These are phyloP conservation scores for Rhysida immarginata DNA, from an alignment of 1,140 invertebrate species.

Conservation along the genomic window DNA sequence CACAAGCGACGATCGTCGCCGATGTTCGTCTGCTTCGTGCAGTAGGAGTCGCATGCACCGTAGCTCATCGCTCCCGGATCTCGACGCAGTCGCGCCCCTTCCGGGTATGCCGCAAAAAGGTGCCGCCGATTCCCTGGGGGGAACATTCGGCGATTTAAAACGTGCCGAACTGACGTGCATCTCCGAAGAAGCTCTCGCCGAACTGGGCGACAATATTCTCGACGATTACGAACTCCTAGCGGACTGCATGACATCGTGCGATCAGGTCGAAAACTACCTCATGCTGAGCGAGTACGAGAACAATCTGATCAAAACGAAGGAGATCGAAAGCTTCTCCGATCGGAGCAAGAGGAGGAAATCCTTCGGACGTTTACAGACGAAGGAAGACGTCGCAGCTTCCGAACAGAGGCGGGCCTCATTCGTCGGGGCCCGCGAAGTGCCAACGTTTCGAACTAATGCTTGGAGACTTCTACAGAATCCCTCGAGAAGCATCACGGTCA, in stretches of 20 bases:
- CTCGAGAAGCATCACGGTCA: neutral
- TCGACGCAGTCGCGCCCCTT: constrained; percentile 8
- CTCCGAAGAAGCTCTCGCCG: constrained; percentile 67
- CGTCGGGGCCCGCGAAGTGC: neutral
- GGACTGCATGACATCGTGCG: constrained; percentile 74
- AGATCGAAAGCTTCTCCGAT: constrained; percentile 1
- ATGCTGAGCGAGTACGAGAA: constrained; percentile 77
- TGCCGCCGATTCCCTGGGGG: neutral
- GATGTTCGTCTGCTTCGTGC: neutral
- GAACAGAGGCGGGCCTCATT: neutral
- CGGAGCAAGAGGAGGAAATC: neutral
- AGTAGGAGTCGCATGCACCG: neutral
- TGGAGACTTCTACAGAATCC: neutral
- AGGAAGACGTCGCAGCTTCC: neutral
- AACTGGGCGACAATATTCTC: constrained; percentile 60
- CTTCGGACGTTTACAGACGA: neutral
- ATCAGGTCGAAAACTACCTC: constrained; percentile 61
- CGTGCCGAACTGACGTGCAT: constrained; percentile 64
- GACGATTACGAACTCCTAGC: constrained; percentile 53
- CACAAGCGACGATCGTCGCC: neutral
- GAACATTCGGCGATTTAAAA: neutral
- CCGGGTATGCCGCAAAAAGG: constrained; percentile 7
- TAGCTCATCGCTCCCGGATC: neutral
- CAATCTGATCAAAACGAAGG: constrained; percentile 37
- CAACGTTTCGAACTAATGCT: neutral